A percentile compares a stretch with the other conserved stretches of the same genome.
Evolutionary conservation across 2,888 invertebrate genomes (phyloP).

Genomic region (Chymomyza fuscimana): DNA sequence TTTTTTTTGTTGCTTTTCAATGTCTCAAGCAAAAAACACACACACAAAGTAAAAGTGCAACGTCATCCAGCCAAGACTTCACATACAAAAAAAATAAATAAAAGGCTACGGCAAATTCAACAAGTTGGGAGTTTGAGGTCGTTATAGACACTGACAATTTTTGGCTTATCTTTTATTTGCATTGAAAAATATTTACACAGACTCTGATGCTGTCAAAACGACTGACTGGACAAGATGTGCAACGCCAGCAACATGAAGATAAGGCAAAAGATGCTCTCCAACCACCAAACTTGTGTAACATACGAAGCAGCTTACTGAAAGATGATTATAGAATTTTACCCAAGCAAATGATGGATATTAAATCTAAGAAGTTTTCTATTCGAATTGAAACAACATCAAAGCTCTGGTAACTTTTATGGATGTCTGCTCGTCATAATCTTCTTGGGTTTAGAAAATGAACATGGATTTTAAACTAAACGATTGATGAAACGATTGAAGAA

Average conservation of each 20-base stretch:
- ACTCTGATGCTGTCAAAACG: not conserved
- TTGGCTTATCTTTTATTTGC: constrained; percentile 65
- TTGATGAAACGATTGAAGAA: not conserved
- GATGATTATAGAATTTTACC: not conserved
- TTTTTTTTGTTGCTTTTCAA: not conserved
- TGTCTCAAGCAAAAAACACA: not conserved
- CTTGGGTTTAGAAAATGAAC: not conserved
- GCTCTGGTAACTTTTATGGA: not conserved
- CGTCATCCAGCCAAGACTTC: constrained; percentile 41
- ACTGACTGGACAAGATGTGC: not conserved
- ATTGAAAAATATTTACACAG: constrained; percentile 68
- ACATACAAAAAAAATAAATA: constrained; percentile 7
- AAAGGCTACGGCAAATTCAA: constrained; percentile 21
- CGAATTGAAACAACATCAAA: not conserved
- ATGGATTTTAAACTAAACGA: not conserved
- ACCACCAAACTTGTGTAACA: not conserved
- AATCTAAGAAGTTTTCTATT: not conserved
- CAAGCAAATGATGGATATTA: not conserved
- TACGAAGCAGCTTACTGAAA: not conserved
- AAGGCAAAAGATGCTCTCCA: not conserved
- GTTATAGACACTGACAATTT: constrained; percentile 45
- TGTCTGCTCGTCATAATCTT: not conserved
- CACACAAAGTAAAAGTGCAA: constrained; percentile 52
- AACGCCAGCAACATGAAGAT: not conserved
- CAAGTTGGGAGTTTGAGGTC: constrained; percentile 45